Base-by-base conservation (phyloP, 2,113 vertebrate species). In the Macroglossus sobrinus region DNA sequence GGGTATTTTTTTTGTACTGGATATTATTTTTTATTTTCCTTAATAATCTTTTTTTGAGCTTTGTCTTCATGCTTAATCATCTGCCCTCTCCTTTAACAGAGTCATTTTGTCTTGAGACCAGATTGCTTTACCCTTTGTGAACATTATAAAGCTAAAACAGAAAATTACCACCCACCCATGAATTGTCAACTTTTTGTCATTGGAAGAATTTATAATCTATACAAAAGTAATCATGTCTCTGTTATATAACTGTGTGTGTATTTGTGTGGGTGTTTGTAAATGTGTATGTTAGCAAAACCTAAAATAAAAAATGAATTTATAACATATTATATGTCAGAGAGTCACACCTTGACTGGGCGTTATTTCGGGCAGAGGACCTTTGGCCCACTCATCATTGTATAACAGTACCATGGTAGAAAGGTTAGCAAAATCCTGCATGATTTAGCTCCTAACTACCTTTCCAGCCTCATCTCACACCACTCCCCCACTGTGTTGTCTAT, bases 1-100 rank as follows among this genome's bases (percentile, higher is more conserved):
- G 66, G 40, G 28, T 43, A 47, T 47, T 78, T 92, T 78, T 92
- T 96, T 85, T 82, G 40, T 50, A 26, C 50, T 50, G 66, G 50
- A 24, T 92, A 55, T 35, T 75, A 35, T 50, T 88, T 92, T 64
- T 92, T 91, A 55, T 68, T 85, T 94, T 93, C 75, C 71, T 76
- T 59, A 63, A 38, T n/a, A 74, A 81, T 55, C 47, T 87, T 61
- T 80, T 66, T 74, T 74, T 30, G 53, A 47, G 11, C 30, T 90
- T 94, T 80, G 59, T 90, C 66, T 84, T 84, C 79, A 50, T 53
- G 47, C 28, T 84, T 95, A 89, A 57, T 66, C 40, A 72, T 93
- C 79, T 92, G 40, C 71, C 66, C 33, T 93, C 64, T 85, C 47
- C 35, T 59, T 92, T 55, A 90, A 38, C 26, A 90, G 28, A 86